Percentiles rank a stretch among this genome's conserved stretches.
These are phyloP conservation scores for Ophioninae sp. DNA, from an alignment of 2,888 invertebrate species.

Conservation along the genomic window DNA sequence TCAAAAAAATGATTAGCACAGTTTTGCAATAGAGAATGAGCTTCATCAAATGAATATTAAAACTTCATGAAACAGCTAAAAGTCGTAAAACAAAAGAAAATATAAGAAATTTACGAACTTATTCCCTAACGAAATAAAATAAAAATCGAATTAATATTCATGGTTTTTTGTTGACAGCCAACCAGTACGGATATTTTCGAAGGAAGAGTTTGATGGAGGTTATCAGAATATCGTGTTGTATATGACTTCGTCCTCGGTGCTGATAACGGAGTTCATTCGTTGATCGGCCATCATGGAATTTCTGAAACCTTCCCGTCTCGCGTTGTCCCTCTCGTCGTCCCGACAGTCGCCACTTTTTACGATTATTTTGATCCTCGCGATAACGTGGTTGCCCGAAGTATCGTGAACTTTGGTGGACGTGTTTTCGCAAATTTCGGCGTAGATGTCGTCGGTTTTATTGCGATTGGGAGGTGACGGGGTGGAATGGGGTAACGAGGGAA, in stretches of 20 bases:
- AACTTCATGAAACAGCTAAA: no score
- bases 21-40: no score
- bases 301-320: slow-evolving; percentile 70
- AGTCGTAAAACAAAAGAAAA: no score
- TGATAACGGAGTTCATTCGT: slow-evolving; percentile 76
- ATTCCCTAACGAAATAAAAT: no score
- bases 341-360: slow-evolving; percentile 73
- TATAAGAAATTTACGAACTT: no score
- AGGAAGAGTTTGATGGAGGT: slow-evolving; percentile 10
- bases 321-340: slow-evolving; percentile 54
- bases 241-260: slow-evolving; percentile 77
- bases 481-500: slow-evolving; percentile 70
- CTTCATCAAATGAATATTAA: no score
- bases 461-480: slow-evolving; percentile 51
- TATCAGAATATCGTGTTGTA: slow-evolving; percentile 78
- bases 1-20: no score
- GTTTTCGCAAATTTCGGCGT: slow-evolving; percentile 78
- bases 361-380: slow-evolving; percentile 78
- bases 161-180: neutral
- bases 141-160: neutral
- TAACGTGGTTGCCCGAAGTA: slow-evolving; percentile 77
- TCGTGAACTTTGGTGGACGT: slow-evolving; percentile 66
- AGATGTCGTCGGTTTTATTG: slow-evolving; percentile 76
- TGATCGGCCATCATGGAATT: slow-evolving; percentile 50
- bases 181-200: neutral